Evolutionary conservation across 2,113 vertebrate genomes (phyloP), one percentile per base, ranked within the genome.

Genomic region (Microtus richardsoni): DNA sequence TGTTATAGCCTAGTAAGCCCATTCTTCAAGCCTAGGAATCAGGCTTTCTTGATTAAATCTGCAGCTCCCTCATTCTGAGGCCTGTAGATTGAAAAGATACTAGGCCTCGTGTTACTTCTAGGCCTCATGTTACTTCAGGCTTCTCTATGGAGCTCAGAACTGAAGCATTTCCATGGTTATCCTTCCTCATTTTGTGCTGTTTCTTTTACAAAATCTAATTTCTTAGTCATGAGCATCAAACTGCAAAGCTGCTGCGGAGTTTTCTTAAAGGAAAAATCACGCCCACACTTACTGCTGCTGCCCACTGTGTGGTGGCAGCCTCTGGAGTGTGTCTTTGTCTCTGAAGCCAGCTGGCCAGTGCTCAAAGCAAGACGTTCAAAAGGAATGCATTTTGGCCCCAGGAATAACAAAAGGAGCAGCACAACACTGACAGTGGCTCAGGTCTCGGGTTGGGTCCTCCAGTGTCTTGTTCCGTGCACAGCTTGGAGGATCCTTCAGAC

Each of bases 21-120:
- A 73, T 49, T 92, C 83, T 95, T 92, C 79, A 91, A 75, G 9
- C 68, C 28, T 73, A n/a, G 54, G 49, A 78, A 95, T 74, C 36
- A 24, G 49, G 17, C 26, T 92, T 92, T 84, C 30, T 54, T 94
- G 36, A 77, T 88, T 84, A 85, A 91, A 82, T 21, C 24, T 83
- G 60, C 77, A 92, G 12, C 12, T 70, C 74, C 30, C 19, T 21
- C 28, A 44, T 13, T 13, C n/a, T 66, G 36, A 84, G 62, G 3
- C 44, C 44, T 71, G 2, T 17, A 85, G 24, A 39, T 92, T 88
- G 79, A 68, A 93, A 82, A 86, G 49, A 84, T 91, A 36, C 58
- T 44, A 52, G 49, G 41, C 36, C n/a, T 66, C n/a, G 8, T 19
- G 26, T 49, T 74, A 36, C 49, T 85, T 49, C 33, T 80, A 10